Percentiles rank a stretch among this genome's conserved stretches.
These are phyloP conservation scores for Hormaphis cornu DNA, from an alignment of 1,140 invertebrate genomes.

Conservation along the genomic window DNA sequence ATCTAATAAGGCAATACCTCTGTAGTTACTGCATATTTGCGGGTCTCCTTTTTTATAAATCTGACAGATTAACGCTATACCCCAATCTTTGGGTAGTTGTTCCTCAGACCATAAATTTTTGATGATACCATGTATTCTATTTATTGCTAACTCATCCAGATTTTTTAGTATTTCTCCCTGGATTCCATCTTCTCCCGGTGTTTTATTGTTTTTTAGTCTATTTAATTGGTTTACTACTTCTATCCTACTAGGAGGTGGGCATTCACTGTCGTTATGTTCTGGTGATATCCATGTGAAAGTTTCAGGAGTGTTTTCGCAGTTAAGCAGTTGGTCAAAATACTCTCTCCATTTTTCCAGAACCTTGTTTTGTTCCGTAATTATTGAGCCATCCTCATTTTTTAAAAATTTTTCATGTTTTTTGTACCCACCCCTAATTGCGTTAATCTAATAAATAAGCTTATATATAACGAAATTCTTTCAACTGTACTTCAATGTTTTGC, in stretches of 20 bases:
- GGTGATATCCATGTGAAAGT: not conserved
- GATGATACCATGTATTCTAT: too few relatives aligned
- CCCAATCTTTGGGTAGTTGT: too few relatives aligned
- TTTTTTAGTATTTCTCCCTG: not conserved
- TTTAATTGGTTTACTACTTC: not conserved
- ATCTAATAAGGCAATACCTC: too few relatives aligned
- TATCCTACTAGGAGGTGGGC: not conserved
- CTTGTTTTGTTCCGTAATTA: not conserved
- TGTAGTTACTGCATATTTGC: too few relatives aligned
- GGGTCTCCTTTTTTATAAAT: too few relatives aligned
- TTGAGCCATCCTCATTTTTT: too few relatives aligned
- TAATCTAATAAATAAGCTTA: constrained; percentile 96
- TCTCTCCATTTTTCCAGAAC: not conserved
- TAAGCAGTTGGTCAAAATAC: too few relatives aligned
- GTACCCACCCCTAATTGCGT: constrained; percentile 95
- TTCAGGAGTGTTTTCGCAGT: not conserved
- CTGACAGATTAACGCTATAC: too few relatives aligned
- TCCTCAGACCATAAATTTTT: too few relatives aligned
- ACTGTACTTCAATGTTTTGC: constrained; percentile 84
- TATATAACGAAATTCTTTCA: constrained; percentile 85
- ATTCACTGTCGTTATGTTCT: not conserved
- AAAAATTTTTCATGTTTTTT: not conserved
- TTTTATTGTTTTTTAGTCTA: too few relatives aligned
- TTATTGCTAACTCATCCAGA: not conserved
- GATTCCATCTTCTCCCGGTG: not conserved